Evolutionary conservation across 2,888 invertebrate genomes (phyloP).

Genomic region (Lochmaea capreae): DNA sequence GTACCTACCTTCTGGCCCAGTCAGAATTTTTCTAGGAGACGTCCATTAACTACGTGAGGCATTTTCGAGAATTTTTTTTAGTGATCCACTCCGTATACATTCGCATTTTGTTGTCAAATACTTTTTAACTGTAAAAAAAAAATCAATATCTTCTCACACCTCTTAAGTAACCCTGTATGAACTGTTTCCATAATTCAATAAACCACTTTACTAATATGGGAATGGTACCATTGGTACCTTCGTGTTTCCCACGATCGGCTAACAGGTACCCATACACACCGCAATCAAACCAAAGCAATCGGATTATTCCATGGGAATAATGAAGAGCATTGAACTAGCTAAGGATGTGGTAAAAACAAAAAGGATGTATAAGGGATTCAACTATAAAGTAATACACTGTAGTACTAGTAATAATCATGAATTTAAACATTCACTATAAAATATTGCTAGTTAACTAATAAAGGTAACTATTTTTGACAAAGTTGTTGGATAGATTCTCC

Average conservation of each 20-base stretch:
- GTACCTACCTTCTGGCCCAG: no score
- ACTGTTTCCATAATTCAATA: slow-evolving; percentile 30
- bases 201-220: slow-evolving; percentile 36
- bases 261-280: slow-evolving; percentile 37
- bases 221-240: slow-evolving; percentile 25
- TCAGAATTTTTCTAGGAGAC: no score
- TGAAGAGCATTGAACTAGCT: slow-evolving; percentile 55
- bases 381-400: no score
- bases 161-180: slow-evolving; percentile 5
- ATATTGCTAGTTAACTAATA: no score
- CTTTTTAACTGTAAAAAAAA: neutral
- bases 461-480: no score
- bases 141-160: neutral
- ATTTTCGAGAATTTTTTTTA: no score
- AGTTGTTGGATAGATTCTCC: no score
- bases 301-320: slow-evolving; percentile 37
- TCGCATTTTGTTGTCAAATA: neutral
- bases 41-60: no score
- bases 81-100: no score
- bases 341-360: slow-evolving; percentile 55
- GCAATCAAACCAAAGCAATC: slow-evolving; percentile 32
- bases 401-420: no score
- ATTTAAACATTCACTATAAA: no score
- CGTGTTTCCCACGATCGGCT: slow-evolving; percentile 47
- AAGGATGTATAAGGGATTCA: neutral